Conservation (phyloP, 2,797 vertebrate species). For the Apogon hyalosoma region DNA sequence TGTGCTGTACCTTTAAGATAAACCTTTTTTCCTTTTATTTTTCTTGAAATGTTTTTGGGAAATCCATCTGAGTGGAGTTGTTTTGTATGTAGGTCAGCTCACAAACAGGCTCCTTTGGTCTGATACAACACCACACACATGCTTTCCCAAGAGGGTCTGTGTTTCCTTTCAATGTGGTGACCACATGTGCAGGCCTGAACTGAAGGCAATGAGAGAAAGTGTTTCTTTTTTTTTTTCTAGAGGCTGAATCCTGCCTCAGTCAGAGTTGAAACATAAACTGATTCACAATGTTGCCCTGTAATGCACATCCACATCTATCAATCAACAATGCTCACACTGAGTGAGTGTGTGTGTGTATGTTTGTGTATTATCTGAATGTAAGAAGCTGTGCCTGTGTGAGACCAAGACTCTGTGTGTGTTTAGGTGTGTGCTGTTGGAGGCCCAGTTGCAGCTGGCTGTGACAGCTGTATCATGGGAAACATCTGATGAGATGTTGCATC, state of each 20-base stretch:
- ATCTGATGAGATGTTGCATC: constrained; percentile 79
- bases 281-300: constrained; percentile 6
- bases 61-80: constrained; percentile 58
- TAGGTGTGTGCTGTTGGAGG: constrained; percentile 42
- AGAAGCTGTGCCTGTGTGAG: constrained; percentile 32
- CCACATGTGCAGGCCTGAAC: constrained; percentile 72
- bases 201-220: constrained; percentile 31
- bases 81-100: constrained; percentile 78
- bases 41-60: constrained; percentile 44
- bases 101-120: constrained; percentile 65
- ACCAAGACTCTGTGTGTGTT: constrained; percentile 13
- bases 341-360: constrained; percentile 4
- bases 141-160: constrained; percentile 68
- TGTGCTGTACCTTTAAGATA: constrained; percentile 15
- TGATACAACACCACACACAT: constrained; percentile 47
- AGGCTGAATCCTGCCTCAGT: constrained; percentile 31
- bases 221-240: constrained; percentile 14
- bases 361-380: constrained; percentile 25
- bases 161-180: constrained; percentile 79
- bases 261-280: constrained; percentile 9
- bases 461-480: constrained; percentile 78
- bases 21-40: neutral
- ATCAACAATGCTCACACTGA: constrained; percentile 5
- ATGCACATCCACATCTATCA: constrained; percentile 3
- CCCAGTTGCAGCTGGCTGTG: constrained; percentile 71